Conservation (phyloP, 2,797 vertebrate species). For the Jordanella pulchra region DNA sequence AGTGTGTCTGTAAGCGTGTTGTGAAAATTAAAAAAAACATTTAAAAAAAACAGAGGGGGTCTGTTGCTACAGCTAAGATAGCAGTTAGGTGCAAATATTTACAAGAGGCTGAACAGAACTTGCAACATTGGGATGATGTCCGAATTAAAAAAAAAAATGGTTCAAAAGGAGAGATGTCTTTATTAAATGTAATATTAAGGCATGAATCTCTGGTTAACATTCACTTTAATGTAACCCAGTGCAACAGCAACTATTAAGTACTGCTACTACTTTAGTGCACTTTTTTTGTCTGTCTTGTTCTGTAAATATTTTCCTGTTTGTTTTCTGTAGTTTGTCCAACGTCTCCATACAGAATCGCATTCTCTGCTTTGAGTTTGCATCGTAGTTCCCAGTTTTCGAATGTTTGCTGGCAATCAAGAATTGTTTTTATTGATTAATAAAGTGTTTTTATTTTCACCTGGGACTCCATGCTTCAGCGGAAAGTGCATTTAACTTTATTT, state of each 20-base stretch:
- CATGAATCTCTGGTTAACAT: constrained; percentile 77
- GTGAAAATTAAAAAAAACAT: constrained; percentile 24
- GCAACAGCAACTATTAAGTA: constrained; percentile 71
- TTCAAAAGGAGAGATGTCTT: constrained; percentile 60
- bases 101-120: constrained; percentile 65
- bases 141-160: constrained; percentile 36
- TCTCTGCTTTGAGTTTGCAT: constrained; percentile 79
- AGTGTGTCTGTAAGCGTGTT: constrained; percentile 61
- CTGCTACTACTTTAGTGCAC: constrained; percentile 81
- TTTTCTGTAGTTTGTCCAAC: constrained; percentile 63
- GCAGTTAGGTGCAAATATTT: constrained; percentile 59
- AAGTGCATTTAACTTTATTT: not conserved
- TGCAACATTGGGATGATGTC: constrained; percentile 66
- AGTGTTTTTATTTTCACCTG: constrained; percentile 83
- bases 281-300: constrained; percentile 77
- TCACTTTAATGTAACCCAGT: constrained; percentile 75
- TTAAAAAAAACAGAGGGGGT: constrained; percentile 34
- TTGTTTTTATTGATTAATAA: constrained; percentile 88
- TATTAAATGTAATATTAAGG: constrained; percentile 73
- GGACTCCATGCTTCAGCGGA: constrained; percentile 52
- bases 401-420: constrained; percentile 87
- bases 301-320: constrained; percentile 85
- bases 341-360: constrained; percentile 75
- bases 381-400: constrained; percentile 78
- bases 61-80: constrained; percentile 61